These are phyloP conservation scores for Gymnothorax reevesii DNA, from an alignment of 2,797 vertebrate genomes.

Conservation along the genomic window DNA sequence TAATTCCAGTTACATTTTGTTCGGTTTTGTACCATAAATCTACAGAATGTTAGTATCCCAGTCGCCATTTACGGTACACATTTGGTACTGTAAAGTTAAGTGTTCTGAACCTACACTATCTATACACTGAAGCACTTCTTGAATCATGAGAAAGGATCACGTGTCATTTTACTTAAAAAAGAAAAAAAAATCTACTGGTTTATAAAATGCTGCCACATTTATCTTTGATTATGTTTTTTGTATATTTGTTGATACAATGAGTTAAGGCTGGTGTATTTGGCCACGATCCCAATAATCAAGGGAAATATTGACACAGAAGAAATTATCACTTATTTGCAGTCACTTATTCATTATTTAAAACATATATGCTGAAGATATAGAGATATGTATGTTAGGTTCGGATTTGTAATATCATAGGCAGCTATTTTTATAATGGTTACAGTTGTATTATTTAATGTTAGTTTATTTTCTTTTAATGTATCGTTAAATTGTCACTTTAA, in stretches of 20 bases:
- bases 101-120: neutral
- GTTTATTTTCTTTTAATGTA: constrained; percentile 2
- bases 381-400: constrained; percentile 19
- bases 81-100: neutral
- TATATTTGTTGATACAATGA: constrained; percentile 20
- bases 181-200: no score
- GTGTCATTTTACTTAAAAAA: neutral
- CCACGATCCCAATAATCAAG: neutral
- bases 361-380: constrained; percentile 20
- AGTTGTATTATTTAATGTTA: constrained; percentile 8
- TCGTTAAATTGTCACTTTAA: neutral
- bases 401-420: constrained; percentile 28
- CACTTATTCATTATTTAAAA: constrained; percentile 1
- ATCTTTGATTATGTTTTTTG: constrained; percentile 62
- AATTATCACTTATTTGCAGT: constrained; percentile 24
- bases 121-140: neutral
- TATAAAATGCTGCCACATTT: constrained; percentile 56
- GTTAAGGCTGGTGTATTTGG: constrained; percentile 67
- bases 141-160: neutral
- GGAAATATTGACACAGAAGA: constrained; percentile 6
- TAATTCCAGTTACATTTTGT: neutral
- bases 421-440: constrained; percentile 33
- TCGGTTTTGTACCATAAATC: neutral
- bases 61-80: neutral
- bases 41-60: neutral